Conservation (phyloP, 2,797 vertebrate genomes). For the Halcyon leucocephala region DNA sequence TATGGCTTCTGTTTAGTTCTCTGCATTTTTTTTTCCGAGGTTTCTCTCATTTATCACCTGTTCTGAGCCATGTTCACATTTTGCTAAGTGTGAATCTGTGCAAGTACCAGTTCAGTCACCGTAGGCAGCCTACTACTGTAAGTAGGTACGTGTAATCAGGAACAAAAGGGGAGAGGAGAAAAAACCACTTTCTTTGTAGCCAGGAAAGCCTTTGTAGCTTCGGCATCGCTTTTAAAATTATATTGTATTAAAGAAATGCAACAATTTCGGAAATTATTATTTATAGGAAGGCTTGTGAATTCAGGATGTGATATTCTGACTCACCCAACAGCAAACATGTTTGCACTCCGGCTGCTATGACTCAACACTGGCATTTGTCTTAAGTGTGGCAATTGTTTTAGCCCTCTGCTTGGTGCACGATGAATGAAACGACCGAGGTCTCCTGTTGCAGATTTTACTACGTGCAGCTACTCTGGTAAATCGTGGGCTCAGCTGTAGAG, state of each 20-base stretch:
- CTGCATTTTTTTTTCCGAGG: neutral
- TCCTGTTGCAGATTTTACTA: constrained; percentile 43
- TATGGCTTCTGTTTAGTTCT: neutral
- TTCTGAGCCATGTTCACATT: neutral
- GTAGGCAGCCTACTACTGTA: neutral
- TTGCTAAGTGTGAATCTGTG: neutral
- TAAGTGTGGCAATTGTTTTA: constrained; percentile 48
- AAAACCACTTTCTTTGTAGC: neutral
- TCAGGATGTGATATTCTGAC: constrained; percentile 56
- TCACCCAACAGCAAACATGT: constrained; percentile 58
- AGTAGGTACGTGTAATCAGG: neutral
- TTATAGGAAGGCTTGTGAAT: constrained; percentile 50
- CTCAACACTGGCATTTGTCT: constrained; percentile 50
- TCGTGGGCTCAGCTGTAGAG: neutral
- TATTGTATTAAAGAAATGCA: constrained; percentile 1
- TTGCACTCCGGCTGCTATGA: constrained; percentile 15
- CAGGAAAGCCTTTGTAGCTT: neutral
- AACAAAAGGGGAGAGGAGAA: neutral
- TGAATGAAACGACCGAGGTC: constrained; percentile 58
- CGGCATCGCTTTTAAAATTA: neutral
- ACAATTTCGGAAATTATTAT: constrained; percentile 39
- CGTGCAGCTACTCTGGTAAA: constrained; percentile 16
- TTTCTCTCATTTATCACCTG: neutral
- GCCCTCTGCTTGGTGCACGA: constrained; percentile 3
- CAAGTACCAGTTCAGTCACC: neutral